phyloP scores from a whole-genome alignment of 2,113 vertebrate species.

The Menura novaehollandiae region DNA sequence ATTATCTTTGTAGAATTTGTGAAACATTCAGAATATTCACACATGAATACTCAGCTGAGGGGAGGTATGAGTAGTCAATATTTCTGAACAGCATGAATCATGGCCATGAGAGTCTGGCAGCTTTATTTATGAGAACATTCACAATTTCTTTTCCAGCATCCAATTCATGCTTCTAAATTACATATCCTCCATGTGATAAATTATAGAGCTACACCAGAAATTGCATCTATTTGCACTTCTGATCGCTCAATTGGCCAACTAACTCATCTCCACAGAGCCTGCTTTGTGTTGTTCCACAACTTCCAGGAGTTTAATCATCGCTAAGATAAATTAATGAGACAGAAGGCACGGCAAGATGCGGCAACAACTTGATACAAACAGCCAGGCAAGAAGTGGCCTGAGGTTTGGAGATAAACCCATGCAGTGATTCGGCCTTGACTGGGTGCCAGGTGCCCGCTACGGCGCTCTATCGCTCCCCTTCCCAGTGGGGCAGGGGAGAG shows the following conservation, averaged over 20 bases:
- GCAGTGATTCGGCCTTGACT: no score
- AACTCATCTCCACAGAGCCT: background rate
- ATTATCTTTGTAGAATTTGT: conserved; percentile 41
- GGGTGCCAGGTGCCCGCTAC: no score
- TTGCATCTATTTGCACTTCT: conserved; percentile 33
- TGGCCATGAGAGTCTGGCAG: conserved; percentile 34
- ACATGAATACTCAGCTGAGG: conserved; percentile 29
- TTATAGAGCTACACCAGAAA: conserved; percentile 16
- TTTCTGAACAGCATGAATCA: conserved; percentile 32
- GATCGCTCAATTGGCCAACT: background rate
- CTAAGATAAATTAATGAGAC: background rate
- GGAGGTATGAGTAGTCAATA: conserved; percentile 15
- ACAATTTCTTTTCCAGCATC: conserved; percentile 38
- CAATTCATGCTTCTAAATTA: conserved; percentile 33
- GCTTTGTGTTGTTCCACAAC: background rate
- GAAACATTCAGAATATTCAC: conserved; percentile 53
- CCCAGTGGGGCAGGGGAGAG: no score
- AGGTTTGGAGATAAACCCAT: background rate
- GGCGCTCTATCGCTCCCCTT: no score
- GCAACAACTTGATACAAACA: no score
- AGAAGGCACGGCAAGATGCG: background rate
- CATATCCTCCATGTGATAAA: conserved; percentile 25
- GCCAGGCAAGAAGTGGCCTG: background rate
- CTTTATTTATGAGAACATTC: conserved; percentile 60
- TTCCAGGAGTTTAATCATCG: background rate